These are phyloP conservation scores for Cantharis lateralis DNA, from an alignment of 2,888 invertebrate species.

Conservation along the genomic window DNA sequence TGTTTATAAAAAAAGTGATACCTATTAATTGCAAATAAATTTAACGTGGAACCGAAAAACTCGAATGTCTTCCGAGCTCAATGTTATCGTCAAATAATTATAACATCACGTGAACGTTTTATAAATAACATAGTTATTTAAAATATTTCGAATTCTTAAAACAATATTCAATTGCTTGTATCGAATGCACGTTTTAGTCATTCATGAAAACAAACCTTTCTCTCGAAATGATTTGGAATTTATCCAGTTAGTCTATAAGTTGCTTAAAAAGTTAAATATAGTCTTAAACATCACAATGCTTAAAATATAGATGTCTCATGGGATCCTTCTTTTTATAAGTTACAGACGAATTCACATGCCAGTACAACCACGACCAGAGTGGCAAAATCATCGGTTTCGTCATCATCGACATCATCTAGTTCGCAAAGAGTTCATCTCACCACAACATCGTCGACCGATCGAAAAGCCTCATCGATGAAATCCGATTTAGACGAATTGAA, in stretches of 20 bases:
- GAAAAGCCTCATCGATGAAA: slow-evolving; percentile 82
- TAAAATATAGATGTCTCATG: slow-evolving; percentile 39
- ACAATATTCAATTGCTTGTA: background rate
- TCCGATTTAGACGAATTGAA: slow-evolving; percentile 79
- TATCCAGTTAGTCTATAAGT: slow-evolving; percentile 14
- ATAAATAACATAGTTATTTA: background rate
- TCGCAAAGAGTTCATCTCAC: slow-evolving; percentile 55
- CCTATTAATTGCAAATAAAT: background rate
- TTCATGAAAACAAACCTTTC: background rate
- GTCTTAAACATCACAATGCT: slow-evolving; percentile 34
- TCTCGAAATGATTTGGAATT: slow-evolving; percentile 14
- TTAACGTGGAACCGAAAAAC: background rate
- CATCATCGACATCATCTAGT: slow-evolving; percentile 59
- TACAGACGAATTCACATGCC: slow-evolving; percentile 62
- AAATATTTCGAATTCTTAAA: background rate
- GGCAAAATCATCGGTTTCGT: slow-evolving; percentile 44
- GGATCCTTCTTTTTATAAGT: slow-evolving; percentile 38
- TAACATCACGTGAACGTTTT: background rate
- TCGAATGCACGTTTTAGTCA: background rate
- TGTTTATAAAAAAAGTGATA: background rate
- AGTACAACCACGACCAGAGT: slow-evolving; percentile 62
- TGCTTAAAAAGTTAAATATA: slow-evolving; percentile 26
- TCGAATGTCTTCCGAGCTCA: too few relatives aligned
- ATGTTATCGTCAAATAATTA: background rate
- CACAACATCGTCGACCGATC: slow-evolving; percentile 63